Conservation (phyloP, 92 coral and sea anemone genomes). For the Palythoa caribaeorum region DNA sequence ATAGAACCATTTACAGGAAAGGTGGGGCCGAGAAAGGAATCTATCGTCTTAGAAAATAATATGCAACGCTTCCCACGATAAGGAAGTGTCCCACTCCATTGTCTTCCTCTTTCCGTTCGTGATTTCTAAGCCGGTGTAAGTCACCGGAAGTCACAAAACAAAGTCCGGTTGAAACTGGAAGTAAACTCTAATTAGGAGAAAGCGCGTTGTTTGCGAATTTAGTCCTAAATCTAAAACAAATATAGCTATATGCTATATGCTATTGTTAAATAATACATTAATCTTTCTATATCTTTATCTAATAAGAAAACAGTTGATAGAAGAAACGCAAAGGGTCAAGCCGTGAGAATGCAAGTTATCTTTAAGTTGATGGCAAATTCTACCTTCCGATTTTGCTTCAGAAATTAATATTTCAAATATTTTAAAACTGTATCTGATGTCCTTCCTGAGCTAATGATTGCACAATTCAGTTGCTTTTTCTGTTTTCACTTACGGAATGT, state of each 20-base stretch:
- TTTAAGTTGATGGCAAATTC: neutral
- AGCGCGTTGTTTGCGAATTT: neutral
- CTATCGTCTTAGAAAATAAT: neutral
- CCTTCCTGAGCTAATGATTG: constrained; percentile 1
- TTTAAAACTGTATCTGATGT: neutral
- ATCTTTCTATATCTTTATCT: too few species aligned
- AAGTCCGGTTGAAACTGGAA: neutral
- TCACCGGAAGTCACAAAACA: constrained; percentile 25
- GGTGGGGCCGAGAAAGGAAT: constrained; percentile 15
- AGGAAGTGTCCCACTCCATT: neutral
- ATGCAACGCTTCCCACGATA: constrained; percentile 31
- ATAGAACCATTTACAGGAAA: constrained; percentile 13
- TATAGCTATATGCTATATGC: too few species aligned
- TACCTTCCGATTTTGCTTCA: neutral
- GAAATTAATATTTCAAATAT: constrained; percentile 22
- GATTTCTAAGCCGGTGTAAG: neutral
- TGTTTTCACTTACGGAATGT: neutral
- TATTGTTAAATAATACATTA: too few species aligned
- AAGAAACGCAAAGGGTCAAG: neutral
- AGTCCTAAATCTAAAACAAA: neutral
- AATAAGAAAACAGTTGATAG: neutral
- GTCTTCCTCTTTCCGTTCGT: constrained; percentile 28
- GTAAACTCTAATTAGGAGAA: neutral
- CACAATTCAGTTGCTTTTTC: neutral
- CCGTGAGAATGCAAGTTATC: neutral